Evolutionary conservation across 2,797 vertebrate species (phyloP).

Genomic region (Sebastiscus tertius): DNA sequence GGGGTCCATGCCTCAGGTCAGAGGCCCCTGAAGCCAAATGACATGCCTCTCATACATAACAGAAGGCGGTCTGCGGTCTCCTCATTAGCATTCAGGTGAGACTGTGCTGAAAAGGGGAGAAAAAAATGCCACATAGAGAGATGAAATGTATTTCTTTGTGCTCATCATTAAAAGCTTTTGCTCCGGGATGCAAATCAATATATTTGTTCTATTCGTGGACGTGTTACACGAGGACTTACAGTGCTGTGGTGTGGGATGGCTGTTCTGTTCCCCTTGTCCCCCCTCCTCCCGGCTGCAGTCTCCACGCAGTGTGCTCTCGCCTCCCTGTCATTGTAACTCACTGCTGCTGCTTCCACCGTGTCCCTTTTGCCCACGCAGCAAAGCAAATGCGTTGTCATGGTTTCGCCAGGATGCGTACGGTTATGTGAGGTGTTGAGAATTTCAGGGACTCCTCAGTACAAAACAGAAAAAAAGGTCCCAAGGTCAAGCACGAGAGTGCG

Average conservation of each 20-base stretch:
- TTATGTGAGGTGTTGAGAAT: constrained; percentile 56
- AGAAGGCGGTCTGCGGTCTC: constrained; percentile 36
- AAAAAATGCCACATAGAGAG: not conserved
- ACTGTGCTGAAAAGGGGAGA: not conserved
- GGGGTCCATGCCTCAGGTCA: not conserved
- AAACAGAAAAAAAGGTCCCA: constrained; percentile 21
- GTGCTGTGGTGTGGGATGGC: constrained; percentile 33
- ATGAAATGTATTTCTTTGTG: constrained; percentile 11
- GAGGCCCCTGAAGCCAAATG: not conserved
- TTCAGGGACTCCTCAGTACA: constrained; percentile 4
- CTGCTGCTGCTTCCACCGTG: not conserved
- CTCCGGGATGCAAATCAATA: constrained; percentile 52
- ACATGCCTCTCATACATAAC: not conserved
- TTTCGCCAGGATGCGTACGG: constrained; percentile 50
- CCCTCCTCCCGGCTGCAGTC: constrained; percentile 52
- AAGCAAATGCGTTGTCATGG: constrained; percentile 70
- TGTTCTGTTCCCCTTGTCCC: not conserved
- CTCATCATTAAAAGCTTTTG: not conserved
- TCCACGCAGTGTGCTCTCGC: constrained; percentile 51
- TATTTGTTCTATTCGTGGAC: constrained; percentile 44
- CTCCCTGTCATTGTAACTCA: constrained; percentile 57
- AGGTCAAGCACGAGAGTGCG: constrained; percentile 34
- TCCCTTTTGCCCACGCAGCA: constrained; percentile 43
- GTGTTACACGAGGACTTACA: constrained; percentile 46
- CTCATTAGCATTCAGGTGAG: constrained; percentile 72